These are phyloP conservation scores for Salvator merianae DNA, from an alignment of 2,113 vertebrate genomes.

Conservation along the genomic window DNA sequence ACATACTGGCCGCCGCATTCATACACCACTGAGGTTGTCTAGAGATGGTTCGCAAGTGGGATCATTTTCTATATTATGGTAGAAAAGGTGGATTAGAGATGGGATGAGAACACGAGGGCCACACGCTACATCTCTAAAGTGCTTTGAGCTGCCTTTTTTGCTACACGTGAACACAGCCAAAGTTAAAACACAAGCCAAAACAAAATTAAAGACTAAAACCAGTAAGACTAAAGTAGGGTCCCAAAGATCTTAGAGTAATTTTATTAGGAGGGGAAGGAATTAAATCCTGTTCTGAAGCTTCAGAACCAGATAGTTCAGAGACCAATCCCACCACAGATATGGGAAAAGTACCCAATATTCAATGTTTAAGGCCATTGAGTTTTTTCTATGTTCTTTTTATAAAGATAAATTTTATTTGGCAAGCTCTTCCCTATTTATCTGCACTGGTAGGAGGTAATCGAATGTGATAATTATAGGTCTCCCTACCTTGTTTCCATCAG, in stretches of 20 bases:
- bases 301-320: not conserved
- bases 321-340: not conserved
- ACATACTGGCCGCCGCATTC: too few relatives aligned
- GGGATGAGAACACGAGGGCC: too few relatives aligned
- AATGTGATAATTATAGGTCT: not conserved
- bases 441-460: not conserved
- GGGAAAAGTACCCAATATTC: not conserved
- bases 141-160: too few relatives aligned
- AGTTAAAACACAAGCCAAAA: not conserved
- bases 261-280: not conserved
- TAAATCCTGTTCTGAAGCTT: not conserved
- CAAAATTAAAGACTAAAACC: not conserved
- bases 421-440: not conserved
- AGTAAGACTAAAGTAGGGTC: not conserved
- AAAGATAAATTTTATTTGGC: not conserved
- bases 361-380: not conserved
- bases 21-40: too few relatives aligned
- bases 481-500: not conserved
- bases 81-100: too few relatives aligned
- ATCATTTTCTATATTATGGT: too few relatives aligned
- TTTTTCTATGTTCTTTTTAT: rapidly evolving
- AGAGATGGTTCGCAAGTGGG: too few relatives aligned
- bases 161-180: not conserved
- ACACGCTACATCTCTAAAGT: not conserved
- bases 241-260: not conserved